phyloP scores from a whole-genome alignment of 2,888 invertebrate species.

The Tenthredo amoena region DNA sequence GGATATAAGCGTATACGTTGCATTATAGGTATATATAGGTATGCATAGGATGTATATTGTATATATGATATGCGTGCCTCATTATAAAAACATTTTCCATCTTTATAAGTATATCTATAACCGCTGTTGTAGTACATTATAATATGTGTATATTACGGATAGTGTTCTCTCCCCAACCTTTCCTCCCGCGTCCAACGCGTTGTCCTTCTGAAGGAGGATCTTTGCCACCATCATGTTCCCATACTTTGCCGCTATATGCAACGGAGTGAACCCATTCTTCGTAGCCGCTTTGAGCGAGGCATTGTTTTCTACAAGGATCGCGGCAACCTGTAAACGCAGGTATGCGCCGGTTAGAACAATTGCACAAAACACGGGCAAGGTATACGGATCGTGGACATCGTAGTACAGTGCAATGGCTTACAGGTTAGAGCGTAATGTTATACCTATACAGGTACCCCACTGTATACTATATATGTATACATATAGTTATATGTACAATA shows the following conservation, averaged over 20 bases:
- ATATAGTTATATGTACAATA: too few relatives aligned
- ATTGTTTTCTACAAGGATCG: constrained; percentile 93
- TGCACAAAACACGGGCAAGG: not conserved
- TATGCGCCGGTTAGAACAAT: not conserved
- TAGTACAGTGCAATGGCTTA: not conserved
- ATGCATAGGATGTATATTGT: not conserved
- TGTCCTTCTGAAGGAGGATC: constrained; percentile 92
- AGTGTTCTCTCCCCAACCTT: constrained; percentile 78
- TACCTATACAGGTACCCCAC: not conserved
- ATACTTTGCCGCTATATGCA: constrained; percentile 98
- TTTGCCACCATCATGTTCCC: constrained; percentile 95
- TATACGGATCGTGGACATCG: not conserved
- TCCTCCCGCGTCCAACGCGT: constrained; percentile 93
- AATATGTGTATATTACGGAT: not conserved
- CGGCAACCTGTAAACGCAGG: constrained; percentile 83
- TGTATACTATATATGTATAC: too few relatives aligned
- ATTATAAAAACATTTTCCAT: not conserved
- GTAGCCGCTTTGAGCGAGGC: constrained; percentile 95
- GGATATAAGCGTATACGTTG: not conserved
- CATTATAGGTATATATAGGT: not conserved
- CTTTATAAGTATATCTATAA: not conserved
- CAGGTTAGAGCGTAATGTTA: not conserved
- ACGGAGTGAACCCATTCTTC: constrained; percentile 97
- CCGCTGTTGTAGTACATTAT: not conserved
- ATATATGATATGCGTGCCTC: not conserved